Percentiles rank a stretch among this genome's conserved stretches.
Conservation (phyloP, 2,113 vertebrate genomes). For the Telmatochromis sp. region DNA sequence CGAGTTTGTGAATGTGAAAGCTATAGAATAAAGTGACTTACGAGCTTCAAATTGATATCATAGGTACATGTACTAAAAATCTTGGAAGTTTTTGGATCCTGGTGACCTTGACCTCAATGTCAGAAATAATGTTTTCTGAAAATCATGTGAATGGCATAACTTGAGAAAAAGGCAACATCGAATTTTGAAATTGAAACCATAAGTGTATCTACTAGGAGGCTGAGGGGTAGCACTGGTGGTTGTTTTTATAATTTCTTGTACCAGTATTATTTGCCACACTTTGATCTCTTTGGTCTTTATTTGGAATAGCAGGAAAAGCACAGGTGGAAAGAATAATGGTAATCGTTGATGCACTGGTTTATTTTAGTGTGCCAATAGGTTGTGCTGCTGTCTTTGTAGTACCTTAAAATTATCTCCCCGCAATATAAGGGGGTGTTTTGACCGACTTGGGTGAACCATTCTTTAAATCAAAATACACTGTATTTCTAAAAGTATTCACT, state of each 20-base stretch:
- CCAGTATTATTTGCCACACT: neutral
- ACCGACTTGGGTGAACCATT: neutral
- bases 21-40: neutral
- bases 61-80: neutral
- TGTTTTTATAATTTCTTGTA: neutral
- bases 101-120: neutral
- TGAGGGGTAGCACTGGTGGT: neutral
- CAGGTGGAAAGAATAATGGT: neutral
- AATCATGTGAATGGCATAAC: neutral
- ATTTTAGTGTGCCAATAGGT: neutral
- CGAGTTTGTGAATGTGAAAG: neutral
- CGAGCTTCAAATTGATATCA: neutral
- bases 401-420: neutral
- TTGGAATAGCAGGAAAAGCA: neutral
- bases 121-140: neutral
- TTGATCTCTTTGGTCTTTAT: neutral
- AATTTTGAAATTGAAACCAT: neutral
- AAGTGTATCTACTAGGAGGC: neutral
- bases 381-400: neutral
- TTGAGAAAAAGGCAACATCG: neutral
- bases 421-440: neutral
- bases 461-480: neutral
- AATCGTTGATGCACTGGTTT: neutral
- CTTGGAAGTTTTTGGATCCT: neutral
- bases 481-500: neutral